Conservation (phyloP, 2,888 invertebrate species). For the Scaptomyza parva region DNA sequence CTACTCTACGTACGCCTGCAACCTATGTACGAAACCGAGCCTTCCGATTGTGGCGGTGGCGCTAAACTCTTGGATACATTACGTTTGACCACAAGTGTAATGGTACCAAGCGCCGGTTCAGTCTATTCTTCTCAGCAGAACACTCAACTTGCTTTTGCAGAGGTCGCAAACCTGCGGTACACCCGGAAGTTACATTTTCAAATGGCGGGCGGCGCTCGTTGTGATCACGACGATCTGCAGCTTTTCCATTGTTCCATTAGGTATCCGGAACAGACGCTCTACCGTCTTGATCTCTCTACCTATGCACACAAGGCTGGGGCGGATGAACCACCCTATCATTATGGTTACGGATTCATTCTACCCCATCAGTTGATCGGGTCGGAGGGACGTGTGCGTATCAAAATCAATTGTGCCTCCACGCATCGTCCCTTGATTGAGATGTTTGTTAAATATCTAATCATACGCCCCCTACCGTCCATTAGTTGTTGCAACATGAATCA, state of each 20-base stretch:
- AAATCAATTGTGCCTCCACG: conserved; percentile 92
- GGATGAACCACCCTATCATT: conserved; percentile 91
- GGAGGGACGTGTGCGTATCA: conserved; percentile 90
- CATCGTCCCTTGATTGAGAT: conserved; percentile 94
- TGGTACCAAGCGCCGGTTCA: conserved; percentile 74
- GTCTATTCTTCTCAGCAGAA: conserved; percentile 62
- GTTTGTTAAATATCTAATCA: conserved; percentile 86
- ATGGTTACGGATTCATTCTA: conserved; percentile 94
- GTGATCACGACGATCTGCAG: conserved; percentile 89
- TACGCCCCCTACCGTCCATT: conserved; percentile 58
- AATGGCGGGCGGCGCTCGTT: conserved; percentile 91
- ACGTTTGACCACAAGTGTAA: not conserved
- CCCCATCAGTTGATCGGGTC: conserved; percentile 92
- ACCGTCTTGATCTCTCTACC: conserved; percentile 92
- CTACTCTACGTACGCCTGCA: conserved; percentile 89
- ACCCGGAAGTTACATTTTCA: conserved; percentile 86
- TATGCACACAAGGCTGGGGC: conserved; percentile 87
- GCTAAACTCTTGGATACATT: fast-evolving
- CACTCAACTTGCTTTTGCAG: conserved; percentile 85
- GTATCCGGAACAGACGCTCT: conserved; percentile 90
- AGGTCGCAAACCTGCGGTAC: conserved; percentile 88
- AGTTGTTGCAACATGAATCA: conserved; percentile 65
- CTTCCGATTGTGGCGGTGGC: conserved; percentile 66
- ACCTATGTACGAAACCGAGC: conserved; percentile 87
- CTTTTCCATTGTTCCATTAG: conserved; percentile 91